Base-by-base conservation (phyloP, 2,113 vertebrate species). In the Otocyon megalotis region DNA sequence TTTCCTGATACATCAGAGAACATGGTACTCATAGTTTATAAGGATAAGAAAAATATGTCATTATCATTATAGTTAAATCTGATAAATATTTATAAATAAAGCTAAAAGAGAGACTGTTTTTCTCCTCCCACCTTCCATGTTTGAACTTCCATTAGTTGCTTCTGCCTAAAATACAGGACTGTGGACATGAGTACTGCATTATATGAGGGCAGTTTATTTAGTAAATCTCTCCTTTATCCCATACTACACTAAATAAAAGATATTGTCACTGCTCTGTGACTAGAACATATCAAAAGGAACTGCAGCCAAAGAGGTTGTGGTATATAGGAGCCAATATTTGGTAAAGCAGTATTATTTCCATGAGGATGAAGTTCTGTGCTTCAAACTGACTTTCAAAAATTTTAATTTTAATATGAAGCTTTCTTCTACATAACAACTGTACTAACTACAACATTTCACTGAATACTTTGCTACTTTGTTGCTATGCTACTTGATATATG, bases 11-110 rank as follows among this genome's bases (percentile, higher is more conserved):
- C 2, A 62, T 50, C 65, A 56, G 53, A 87, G 43, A 6, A 63
- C 28, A 54, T 35, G 7, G 62, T 90, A 74, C 58, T 32, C 48
- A 88, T 9, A 74, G 28, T 90, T 93, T 50, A 80, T 2, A 8
- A 60, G 4, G 6, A 13, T 77, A 19, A 90, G 48, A 58, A 54
- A 93, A 77, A 7, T 50, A 48, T 86, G 17, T 72, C 4, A 0
- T 93, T 81, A 28, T 79, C 28, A 91, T 16, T 60, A 30, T 5
- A 69, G 35, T 90, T 97, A 72, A 79, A 82, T 79, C 3, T 79
- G 20, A 83, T 85, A 86, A 72, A 84, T 90, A 84, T 80, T 96
- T 92, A 37, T 77, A 83, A 97, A 90, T 90, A 67, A 77, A 89
- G 91, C 50, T 54, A 87, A 90, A 28, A 13, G 89, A 67, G 8